Conservation (phyloP, 2,797 vertebrate species). For the Odontamblyopus rebecca region DNA sequence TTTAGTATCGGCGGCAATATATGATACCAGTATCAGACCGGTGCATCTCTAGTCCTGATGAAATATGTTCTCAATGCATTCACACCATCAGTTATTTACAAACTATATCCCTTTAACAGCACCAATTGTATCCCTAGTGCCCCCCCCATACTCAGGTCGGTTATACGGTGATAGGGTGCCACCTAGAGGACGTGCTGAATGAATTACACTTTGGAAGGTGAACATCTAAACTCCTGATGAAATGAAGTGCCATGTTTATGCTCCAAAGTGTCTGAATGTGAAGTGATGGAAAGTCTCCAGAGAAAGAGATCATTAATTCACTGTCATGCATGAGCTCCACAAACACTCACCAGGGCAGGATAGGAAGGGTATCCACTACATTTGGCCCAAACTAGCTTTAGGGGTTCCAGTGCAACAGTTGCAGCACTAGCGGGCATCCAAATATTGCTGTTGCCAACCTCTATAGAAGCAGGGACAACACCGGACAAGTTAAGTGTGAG, state of each 20-base stretch:
- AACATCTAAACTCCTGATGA: background rate
- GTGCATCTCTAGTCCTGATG: too few species aligned
- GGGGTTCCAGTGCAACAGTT: constrained; percentile 91
- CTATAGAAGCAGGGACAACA: constrained; percentile 80
- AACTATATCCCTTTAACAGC: background rate
- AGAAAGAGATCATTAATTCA: constrained; percentile 32
- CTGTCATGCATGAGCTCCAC: constrained; percentile 56
- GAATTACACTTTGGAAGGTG: constrained; percentile 1
- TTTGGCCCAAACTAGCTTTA: constrained; percentile 99
- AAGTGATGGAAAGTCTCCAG: constrained; percentile 23
- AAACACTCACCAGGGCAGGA: constrained; percentile 94
- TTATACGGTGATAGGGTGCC: constrained; percentile 54
- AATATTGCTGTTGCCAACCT: constrained; percentile 96
- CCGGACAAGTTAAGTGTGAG: constrained; percentile 66
- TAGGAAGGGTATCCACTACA: constrained; percentile 99
- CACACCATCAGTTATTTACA: background rate
- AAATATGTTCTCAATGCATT: background rate
- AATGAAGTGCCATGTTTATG: constrained; percentile 13
- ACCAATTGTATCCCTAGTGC: constrained; percentile 10
- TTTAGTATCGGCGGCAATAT: too few species aligned
- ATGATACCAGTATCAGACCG: too few species aligned
- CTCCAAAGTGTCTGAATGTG: constrained; percentile 15
- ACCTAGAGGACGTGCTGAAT: constrained; percentile 48
- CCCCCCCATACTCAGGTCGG: constrained; percentile 41
- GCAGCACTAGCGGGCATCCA: constrained; percentile 94